Percentiles rank a stretch among this genome's conserved stretches.
phyloP scores from a whole-genome alignment of 2,888 invertebrate species.

The Eretmocerus hayati region DNA sequence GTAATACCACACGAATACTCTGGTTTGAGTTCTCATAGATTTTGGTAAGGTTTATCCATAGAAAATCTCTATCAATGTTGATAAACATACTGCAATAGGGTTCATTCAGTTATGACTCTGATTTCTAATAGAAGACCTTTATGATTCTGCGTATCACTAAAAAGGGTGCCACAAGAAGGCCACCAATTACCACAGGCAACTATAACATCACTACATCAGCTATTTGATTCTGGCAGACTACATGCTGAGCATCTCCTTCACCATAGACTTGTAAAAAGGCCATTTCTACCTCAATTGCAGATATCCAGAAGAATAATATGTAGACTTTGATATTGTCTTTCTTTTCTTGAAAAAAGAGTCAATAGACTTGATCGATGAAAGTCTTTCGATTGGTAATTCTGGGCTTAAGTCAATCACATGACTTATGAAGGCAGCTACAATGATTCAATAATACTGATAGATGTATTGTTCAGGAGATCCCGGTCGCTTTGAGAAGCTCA shows the following conservation, averaged over 20 bases:
- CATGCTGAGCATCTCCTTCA: slow-evolving; percentile 50
- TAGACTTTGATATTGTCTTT: slow-evolving; percentile 33
- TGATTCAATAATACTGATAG: slow-evolving; percentile 49
- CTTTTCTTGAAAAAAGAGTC: background rate
- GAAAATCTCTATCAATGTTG: slow-evolving; percentile 22
- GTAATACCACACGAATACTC: too few relatives aligned
- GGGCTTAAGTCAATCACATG: slow-evolving; percentile 61
- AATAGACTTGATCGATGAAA: slow-evolving; percentile 56
- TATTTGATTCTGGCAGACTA: slow-evolving; percentile 49
- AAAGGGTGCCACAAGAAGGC: slow-evolving; percentile 54
- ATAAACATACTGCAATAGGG: slow-evolving; percentile 50
- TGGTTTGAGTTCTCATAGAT: too few relatives aligned
- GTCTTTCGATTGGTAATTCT: slow-evolving; percentile 60
- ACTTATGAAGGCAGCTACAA: slow-evolving; percentile 57
- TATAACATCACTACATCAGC: slow-evolving; percentile 57
- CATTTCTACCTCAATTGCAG: slow-evolving; percentile 57
- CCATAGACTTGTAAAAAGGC: slow-evolving; percentile 57
- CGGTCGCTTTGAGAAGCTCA: too few relatives aligned
- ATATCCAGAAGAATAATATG: slow-evolving; percentile 40
- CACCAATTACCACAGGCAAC: slow-evolving; percentile 58
- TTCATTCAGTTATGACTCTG: too few relatives aligned
- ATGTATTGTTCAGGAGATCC: slow-evolving; percentile 49
- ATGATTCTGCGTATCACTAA: slow-evolving; percentile 57
- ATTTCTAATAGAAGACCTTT: too few relatives aligned
- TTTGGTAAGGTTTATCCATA: too few relatives aligned